Evolutionary conservation across 2,797 vertebrate species (phyloP).

Genomic region (Petrocephalus sullivani): DNA sequence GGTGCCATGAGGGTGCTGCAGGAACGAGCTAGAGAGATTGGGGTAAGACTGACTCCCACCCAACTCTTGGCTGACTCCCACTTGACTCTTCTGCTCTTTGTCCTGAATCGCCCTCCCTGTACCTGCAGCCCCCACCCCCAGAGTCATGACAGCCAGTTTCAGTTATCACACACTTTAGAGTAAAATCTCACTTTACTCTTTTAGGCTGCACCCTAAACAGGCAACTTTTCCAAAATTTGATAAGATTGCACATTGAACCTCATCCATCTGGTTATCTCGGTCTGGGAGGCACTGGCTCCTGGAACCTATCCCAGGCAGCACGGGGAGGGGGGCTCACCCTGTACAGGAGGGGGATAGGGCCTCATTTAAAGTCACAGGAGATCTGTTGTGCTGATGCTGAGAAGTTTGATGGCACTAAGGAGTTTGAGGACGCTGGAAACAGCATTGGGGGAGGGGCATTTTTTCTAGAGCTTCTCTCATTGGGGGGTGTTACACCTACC

Average conservation of each 20-base stretch:
- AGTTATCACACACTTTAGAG: neutral
- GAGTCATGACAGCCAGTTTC: no score
- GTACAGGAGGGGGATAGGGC: neutral
- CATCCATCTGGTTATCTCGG: neutral
- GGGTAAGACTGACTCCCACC: slow-evolving; percentile 56
- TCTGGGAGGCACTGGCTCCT: neutral
- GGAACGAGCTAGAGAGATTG: slow-evolving; percentile 66
- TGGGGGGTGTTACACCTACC: neutral
- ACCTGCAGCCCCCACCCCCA: neutral
- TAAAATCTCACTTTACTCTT: neutral
- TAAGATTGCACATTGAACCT: neutral
- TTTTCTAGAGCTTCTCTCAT: neutral
- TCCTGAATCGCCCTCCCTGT: neutral
- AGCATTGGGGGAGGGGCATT: neutral
- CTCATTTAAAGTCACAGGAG: neutral
- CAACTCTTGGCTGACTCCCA: neutral
- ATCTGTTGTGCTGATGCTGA: neutral
- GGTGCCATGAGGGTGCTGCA: slow-evolving; percentile 68
- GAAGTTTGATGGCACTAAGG: neutral
- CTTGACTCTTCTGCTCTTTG: neutral
- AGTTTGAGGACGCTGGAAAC: neutral
- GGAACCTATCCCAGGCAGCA: neutral
- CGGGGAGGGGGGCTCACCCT: neutral
- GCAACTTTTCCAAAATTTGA: neutral
- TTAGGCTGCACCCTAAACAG: neutral